Evolutionary conservation across 1,140 invertebrate genomes (phyloP), one percentile per base, ranked within the genome.

Genomic region (Homarus americanus): DNA sequence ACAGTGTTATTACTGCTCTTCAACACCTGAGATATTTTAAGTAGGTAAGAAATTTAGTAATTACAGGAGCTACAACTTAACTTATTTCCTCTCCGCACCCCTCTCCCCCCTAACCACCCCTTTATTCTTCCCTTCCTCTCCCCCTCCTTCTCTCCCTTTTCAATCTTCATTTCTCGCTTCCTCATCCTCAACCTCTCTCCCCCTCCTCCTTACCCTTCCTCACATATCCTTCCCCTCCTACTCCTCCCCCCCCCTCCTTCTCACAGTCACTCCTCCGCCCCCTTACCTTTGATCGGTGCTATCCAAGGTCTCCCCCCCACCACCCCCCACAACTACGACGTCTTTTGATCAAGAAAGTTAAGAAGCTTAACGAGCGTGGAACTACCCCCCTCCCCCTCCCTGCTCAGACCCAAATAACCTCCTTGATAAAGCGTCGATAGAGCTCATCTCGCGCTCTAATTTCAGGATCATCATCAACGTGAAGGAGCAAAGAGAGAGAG

Each of bases 361-460:
- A 69, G 63, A 69, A 69, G 63, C 63, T 69, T 69, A 69, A 69
- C 63, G 63, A 69, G 63, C n/a, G 63, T 24, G 63, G 63, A 5
- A 15, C 5, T 5, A 15, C 44, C 44, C 44, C 15, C 44, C 44
- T n/a, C n/a, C n/a, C n/a, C n/a, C n/a, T n/a, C n/a, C n/a, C n/a
- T n/a, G 17, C 20, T 24, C 17, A 20, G 63, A 28, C 63, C 63
- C 58, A 69, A 69, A 69, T 69, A 69, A 32, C 63, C 63, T 9
- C 63, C n/a, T 69, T 32, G 63, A 69, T 69, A 69, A 28, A 69
- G 63, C 63, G n/a, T 69, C n/a, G 63, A 69, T 69, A 69, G 63
- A 69, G 63, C 63, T 69, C 63, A 28, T 69, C 32, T 69, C 63
- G 63, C 17, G 63, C 28, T 69, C 63, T 69, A 69, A 69, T 69